Conservation (phyloP, 2,888 invertebrate genomes). For the Lochmaea capreae region DNA sequence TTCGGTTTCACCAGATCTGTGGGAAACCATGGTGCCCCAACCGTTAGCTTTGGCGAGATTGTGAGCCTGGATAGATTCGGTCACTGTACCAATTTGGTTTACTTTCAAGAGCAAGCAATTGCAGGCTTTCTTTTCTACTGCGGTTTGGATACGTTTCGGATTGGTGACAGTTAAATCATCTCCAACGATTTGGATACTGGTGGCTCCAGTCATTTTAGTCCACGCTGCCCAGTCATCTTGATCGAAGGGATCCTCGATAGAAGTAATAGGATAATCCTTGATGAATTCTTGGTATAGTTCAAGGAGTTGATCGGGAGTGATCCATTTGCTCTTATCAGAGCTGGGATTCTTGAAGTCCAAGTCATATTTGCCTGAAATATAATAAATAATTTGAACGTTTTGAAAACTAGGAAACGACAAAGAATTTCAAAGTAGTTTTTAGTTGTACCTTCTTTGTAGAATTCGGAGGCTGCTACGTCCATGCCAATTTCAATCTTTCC, state of each 20-base stretch:
- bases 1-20: constrained; percentile 97
- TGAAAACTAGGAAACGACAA: too few relatives aligned
- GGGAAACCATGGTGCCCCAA: constrained; percentile 99
- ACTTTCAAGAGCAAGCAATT: constrained; percentile 96
- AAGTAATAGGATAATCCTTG: constrained; percentile 91
- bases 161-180: constrained; percentile 97
- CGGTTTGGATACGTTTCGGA: constrained; percentile 92
- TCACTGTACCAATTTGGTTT: constrained; percentile 98
- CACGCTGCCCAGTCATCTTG: constrained; percentile 99
- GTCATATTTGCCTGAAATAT: constrained; percentile 74
- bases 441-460: constrained; percentile 78
- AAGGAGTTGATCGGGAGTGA: constrained; percentile 85
- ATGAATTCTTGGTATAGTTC: constrained; percentile 92
- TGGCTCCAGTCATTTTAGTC: constrained; percentile 80
- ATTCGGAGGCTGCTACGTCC: constrained; percentile 99
- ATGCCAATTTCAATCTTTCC: constrained; percentile 98
- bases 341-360: constrained; percentile 97
- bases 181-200: constrained; percentile 90
- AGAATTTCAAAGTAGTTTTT: not conserved
- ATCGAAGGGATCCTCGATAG: constrained; percentile 99
- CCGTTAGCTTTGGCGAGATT: constrained; percentile 86
- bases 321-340: constrained; percentile 84
- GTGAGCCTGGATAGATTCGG: constrained; percentile 97
- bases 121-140: constrained; percentile 97
- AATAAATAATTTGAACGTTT: not conserved